Evolutionary conservation across 2,113 vertebrate genomes (phyloP), one percentile per base, ranked within the genome.

Genomic region (Stegostoma tigrinum): DNA sequence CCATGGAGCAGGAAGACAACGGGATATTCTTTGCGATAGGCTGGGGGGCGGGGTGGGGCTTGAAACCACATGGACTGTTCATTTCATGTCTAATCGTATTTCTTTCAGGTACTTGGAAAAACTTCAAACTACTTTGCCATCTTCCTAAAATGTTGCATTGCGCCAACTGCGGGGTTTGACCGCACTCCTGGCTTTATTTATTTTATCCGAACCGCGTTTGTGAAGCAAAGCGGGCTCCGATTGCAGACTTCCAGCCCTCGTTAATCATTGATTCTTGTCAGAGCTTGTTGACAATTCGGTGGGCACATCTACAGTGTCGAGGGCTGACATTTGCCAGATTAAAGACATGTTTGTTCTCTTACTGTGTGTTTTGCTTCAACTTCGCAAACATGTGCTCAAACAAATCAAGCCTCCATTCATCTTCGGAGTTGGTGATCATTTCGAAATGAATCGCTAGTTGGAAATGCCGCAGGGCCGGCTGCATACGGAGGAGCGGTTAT

Each of bases 81-180:
- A 48, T 68, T 70, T 94, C 64, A 94, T n/a, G 72, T 68, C 72
- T 23, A 42, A 48, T 72, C 94, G 27, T 68, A 72, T 72, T 75
- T 24, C 94, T 95, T 15, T 68, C n/a, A 38, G 15, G 66, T 70
- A 45, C 27, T 30, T 45, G 1, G 27, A 75, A 95, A 42, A 95
- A 95, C 72, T 72, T 95, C 10, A 75, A 95, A 45, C 94, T 30
- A 42, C 67, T 8, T 95, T 48, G 94, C 68, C 93, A 48, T 72
- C 64, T 68, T 95, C 75, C 45, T 52, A 12, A 95, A 95, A 72
- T 52, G 15, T 17, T 52, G 66, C 45, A 95, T 30, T 70, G 93
- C 30, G 93, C 93, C 38, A 48, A 48, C n/a, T 72, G n/a, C 42
- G 67, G 14, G 8, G 67, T 95, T 72, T 30, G 23, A 30, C 67